These are phyloP conservation scores for Polypedilum vanderplanki DNA, from an alignment of 1,140 invertebrate genomes.

Conservation along the genomic window DNA sequence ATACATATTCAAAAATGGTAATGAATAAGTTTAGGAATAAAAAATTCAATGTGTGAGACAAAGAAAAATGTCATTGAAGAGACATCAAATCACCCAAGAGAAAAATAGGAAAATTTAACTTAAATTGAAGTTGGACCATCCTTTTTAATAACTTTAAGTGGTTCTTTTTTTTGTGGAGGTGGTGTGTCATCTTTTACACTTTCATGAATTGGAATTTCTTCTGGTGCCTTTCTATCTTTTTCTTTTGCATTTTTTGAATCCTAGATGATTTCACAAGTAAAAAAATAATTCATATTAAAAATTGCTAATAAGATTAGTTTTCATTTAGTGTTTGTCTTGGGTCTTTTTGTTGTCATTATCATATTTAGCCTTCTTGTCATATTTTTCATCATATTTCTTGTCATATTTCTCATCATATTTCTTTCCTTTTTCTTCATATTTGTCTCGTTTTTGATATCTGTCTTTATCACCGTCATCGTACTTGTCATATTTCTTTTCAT, in stretches of 20 bases:
- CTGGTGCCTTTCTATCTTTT: slow-evolving; percentile 29
- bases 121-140: slow-evolving; percentile 45
- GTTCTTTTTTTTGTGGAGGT: slow-evolving; percentile 47
- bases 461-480: background rate
- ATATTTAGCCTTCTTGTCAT: background rate
- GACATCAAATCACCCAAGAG: background rate
- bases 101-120: slow-evolving; percentile 33
- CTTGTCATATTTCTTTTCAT: background rate
- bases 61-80: background rate
- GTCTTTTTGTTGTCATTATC: background rate
- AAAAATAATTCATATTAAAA: too few species aligned
- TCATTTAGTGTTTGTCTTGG: background rate
- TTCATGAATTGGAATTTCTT: slow-evolving; percentile 49
- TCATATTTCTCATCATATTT: background rate
- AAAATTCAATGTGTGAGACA: background rate
- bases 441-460: background rate
- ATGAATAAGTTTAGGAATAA: too few species aligned
- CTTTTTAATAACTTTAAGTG: slow-evolving; percentile 52
- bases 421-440: background rate
- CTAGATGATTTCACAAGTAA: background rate
- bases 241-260: background rate
- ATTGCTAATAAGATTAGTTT: too few species aligned
- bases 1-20: background rate
- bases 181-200: slow-evolving; percentile 47
- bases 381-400: background rate